Conservation (phyloP, 1,140 invertebrate genomes). For the Prorops nasuta region DNA sequence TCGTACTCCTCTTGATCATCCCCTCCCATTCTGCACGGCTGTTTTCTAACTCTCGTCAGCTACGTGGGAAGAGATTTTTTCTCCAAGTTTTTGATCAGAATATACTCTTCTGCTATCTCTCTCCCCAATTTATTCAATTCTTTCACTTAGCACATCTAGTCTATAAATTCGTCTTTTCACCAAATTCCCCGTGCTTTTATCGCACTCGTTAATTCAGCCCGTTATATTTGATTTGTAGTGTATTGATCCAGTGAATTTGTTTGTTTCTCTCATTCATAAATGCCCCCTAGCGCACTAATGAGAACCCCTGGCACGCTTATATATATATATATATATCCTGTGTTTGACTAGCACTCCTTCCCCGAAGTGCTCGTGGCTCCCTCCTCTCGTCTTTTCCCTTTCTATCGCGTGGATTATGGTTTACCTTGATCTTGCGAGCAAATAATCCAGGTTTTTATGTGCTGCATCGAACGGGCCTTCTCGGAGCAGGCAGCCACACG, state of each 20-base stretch:
- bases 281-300: conserved; percentile 21
- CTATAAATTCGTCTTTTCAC: too few species aligned
- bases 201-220: too few species aligned
- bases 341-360: conserved; percentile 37
- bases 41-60: too few species aligned
- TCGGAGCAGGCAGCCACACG: conserved; percentile 19
- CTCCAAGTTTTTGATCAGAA: too few species aligned
- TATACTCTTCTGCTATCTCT: conserved; percentile 7
- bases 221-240: too few species aligned
- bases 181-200: too few species aligned
- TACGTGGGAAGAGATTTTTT: conserved; percentile 5
- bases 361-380: conserved; percentile 17
- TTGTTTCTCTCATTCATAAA: too few species aligned
- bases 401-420: conserved; percentile 26
- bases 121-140: conserved; percentile 1
- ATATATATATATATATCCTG: conserved; percentile 22
- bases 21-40: too few species aligned
- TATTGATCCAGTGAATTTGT: too few species aligned
- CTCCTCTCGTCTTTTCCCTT: conserved; percentile 6
- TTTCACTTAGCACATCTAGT: too few species aligned
- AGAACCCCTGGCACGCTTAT: conserved; percentile 25
- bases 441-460: conserved; percentile 34
- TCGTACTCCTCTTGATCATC: not conserved
- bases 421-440: conserved; percentile 19
- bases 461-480: conserved; percentile 17